Base-by-base conservation (phyloP, 2,888 invertebrate species). In the Archips xylosteana region DNA sequence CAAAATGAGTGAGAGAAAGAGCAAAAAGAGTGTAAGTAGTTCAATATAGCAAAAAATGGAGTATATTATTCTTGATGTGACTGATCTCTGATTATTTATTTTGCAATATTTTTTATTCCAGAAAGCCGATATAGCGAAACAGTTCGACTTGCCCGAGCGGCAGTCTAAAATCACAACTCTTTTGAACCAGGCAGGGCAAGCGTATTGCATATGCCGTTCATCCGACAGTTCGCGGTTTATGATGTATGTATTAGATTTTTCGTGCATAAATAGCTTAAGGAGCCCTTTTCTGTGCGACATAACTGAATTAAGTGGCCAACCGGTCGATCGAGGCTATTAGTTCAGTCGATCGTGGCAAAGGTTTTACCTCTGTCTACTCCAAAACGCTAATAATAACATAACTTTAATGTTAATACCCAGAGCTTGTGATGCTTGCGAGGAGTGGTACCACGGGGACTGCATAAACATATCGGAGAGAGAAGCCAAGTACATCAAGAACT, bases 361-460 rank as follows among this genome's bases (percentile, higher is more conserved):
- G 0, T 23, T 23, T 23, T 23, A 23, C 23, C 6, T 39, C 39
- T 39, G 39, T 6, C 39, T 39, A 39, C 39, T 39, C 39, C 39
- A 39, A 39, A 39, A 39, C 6, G 6, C 39, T 23, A 23, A 23
- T 23, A 23, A 23, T 23, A 39, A 6, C 39, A 39, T 39, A 39
- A 39, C 39, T 39, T 39, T 39, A 39, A 39, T 39, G 6, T 6
- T 5, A 39, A 6, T n/a, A 5, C n/a, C 4, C 83, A 98, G 98
- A 88, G 98, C 98, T 51, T 99, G 99, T 91, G 99, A 99, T 89
- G 96, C 97, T 13, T 99, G 99, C 87, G 98, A 99, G 88, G 99
- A 99, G 90, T 99, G 99, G 99, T 99, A 98, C 86, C 99, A 99
- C 85, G 99, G 99, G 0, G 98, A 99, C 85, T 99, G 99, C 88